phyloP scores from a whole-genome alignment of 2,113 vertebrate species.

The Pseudopodoces humilis region DNA sequence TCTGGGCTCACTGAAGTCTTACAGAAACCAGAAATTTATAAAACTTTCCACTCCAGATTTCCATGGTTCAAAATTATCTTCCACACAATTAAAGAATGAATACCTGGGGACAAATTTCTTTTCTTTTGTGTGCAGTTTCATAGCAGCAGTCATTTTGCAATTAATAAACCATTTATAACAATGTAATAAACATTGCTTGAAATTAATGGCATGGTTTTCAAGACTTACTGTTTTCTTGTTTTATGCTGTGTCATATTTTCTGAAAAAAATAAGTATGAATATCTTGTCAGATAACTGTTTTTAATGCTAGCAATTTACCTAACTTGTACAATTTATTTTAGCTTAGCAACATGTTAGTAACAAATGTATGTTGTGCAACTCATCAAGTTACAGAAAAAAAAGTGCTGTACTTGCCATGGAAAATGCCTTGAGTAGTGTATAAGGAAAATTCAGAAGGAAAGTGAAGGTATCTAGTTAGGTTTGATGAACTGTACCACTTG shows the following conservation, averaged over 20 bases:
- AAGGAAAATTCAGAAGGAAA: not conserved
- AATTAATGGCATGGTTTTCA: not conserved
- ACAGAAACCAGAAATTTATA: not conserved
- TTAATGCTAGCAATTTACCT: not conserved
- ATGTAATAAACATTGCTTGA: not conserved
- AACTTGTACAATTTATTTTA: not conserved
- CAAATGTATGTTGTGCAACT: not conserved
- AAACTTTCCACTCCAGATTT: not conserved
- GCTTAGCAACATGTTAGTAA: not conserved
- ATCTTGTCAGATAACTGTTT: not conserved
- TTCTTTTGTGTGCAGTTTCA: not conserved
- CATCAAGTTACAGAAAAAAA: not conserved
- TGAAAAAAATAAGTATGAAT: not conserved
- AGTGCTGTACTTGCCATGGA: rapidly evolving
- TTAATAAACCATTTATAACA: not conserved
- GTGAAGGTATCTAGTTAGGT: not conserved
- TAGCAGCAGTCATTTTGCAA: not conserved
- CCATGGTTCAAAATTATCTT: not conserved
- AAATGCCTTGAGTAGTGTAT: not conserved
- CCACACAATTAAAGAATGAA: not conserved
- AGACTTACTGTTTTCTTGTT: not conserved
- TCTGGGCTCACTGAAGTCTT: not conserved
- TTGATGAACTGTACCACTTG: rapidly evolving
- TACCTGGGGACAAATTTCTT: not conserved
- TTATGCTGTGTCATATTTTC: not conserved